Evolutionary conservation across 2,797 vertebrate genomes (phyloP), one percentile per base, ranked within the genome.

Genomic region (Sphenopsis melanotis): DNA sequence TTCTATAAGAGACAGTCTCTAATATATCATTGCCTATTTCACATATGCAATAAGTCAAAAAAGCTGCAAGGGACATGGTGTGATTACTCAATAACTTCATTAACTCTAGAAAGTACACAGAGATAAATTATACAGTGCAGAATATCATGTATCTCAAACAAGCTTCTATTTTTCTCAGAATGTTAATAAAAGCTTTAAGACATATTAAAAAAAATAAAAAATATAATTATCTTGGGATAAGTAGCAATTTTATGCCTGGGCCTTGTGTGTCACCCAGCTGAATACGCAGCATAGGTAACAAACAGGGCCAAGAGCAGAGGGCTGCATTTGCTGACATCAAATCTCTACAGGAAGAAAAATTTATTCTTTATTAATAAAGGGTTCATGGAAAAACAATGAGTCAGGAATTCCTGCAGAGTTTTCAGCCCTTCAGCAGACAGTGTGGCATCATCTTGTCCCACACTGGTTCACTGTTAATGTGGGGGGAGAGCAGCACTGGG

Each of bases 11-110:
- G 21, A 50, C 14, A 81, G 26, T 24, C 59, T 39, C 59, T 76
- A 47, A 84, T 89, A 15, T 5, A 61, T 83, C 87, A 83, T 29
- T 61, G 57, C 36, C 69, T 78, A 26, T 47, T 91, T 87, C 83
- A 76, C 6, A 34, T 39, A 42, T 26, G 34, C 32, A 89, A 63
- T 34, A 82, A 93, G 77, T 36, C 70, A 83, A 63, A 44, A 66
- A 59, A 80, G 47, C 83, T 89, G 39, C 0, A 0, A 94, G 66
- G 78, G 50, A 84, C 41, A 34, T 27, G 10, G 55, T 69, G 57
- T 20, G 34, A 82, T 91, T 91, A 80, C 52, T 74, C 47, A 82
- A 44, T 69, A 92, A 66, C 36, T 93, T 90, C 81, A 79, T 94
- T 87, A 90, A 57, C 63, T 95, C 74, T 16, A 84, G 66, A 76